phyloP scores from a whole-genome alignment of 2,113 vertebrate species.

The Corythoichthys haematopterus region DNA sequence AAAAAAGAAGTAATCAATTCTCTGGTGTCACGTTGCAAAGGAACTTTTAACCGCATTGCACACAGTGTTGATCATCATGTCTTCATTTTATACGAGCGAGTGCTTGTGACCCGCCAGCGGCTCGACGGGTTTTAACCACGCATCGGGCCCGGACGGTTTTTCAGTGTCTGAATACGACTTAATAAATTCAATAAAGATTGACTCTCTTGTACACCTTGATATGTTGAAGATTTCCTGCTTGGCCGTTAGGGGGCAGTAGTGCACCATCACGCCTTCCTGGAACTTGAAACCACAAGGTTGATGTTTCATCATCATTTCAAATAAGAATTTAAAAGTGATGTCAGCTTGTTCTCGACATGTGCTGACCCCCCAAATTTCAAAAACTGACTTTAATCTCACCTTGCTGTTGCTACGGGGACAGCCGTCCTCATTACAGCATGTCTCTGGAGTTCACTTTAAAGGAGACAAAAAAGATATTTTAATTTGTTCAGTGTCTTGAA shows the following conservation, averaged over 20 bases:
- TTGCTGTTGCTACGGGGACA: constrained; percentile 49
- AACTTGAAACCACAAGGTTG: not conserved
- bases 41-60: constrained; percentile 65
- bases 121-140: constrained; percentile 62
- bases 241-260: constrained; percentile 59
- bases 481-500: no score
- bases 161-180: constrained; percentile 72
- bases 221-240: not conserved
- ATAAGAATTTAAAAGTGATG: no score
- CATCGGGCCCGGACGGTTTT: constrained; percentile 26
- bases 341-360: constrained; percentile 11
- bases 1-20: constrained; percentile 13
- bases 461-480: not conserved
- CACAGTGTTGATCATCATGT: constrained; percentile 71
- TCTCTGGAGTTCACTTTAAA: constrained; percentile 19
- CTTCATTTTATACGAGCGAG: constrained; percentile 64
- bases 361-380: not conserved
- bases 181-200: constrained; percentile 71
- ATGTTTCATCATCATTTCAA: not conserved
- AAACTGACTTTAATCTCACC: constrained; percentile 12
- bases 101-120: constrained; percentile 62
- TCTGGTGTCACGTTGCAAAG: constrained; percentile 64
- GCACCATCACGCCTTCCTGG: constrained; percentile 3
- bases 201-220: constrained; percentile 44
- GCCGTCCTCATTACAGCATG: constrained; percentile 53